Percentiles rank a stretch among this genome's conserved stretches.
Evolutionary conservation across 2,888 invertebrate genomes (phyloP).

Genomic region (Galeopsomyia nigrocyanea): DNA sequence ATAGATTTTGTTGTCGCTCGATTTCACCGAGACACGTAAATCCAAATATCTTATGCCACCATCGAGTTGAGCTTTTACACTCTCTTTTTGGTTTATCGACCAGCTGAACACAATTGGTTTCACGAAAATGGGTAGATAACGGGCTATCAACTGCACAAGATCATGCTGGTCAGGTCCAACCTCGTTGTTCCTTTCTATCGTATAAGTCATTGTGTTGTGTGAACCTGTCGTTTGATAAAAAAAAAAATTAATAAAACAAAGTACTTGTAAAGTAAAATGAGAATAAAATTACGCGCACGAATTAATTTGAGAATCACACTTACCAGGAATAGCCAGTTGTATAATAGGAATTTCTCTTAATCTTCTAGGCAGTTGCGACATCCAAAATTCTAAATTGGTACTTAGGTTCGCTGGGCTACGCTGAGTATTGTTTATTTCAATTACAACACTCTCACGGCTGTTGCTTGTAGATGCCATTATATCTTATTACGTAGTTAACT

Average conservation of each 20-base stretch:
- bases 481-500: no score
- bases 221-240: conserved; percentile 76
- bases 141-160: conserved; percentile 74
- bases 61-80: conserved; percentile 78
- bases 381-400: conserved; percentile 77
- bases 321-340: conserved; percentile 83
- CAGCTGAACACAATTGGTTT: conserved; percentile 81
- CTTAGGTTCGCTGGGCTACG: no score
- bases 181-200: conserved; percentile 76
- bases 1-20: conserved; percentile 73
- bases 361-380: conserved; percentile 75
- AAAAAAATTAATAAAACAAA: background rate
- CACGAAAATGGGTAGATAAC: conserved; percentile 71
- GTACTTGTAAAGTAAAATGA: background rate
- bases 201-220: conserved; percentile 87
- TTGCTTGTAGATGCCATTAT: no score
- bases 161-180: conserved; percentile 83
- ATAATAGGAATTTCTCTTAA: conserved; percentile 76
- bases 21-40: conserved; percentile 80
- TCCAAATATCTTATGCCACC: conserved; percentile 86
- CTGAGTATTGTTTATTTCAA: no score
- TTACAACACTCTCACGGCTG: no score
- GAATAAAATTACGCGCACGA: background rate
- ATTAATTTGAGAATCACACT: background rate
- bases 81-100: conserved; percentile 82